Base-by-base conservation (phyloP, 2,888 invertebrate genomes). In the Xanthorhoe designata region DNA sequence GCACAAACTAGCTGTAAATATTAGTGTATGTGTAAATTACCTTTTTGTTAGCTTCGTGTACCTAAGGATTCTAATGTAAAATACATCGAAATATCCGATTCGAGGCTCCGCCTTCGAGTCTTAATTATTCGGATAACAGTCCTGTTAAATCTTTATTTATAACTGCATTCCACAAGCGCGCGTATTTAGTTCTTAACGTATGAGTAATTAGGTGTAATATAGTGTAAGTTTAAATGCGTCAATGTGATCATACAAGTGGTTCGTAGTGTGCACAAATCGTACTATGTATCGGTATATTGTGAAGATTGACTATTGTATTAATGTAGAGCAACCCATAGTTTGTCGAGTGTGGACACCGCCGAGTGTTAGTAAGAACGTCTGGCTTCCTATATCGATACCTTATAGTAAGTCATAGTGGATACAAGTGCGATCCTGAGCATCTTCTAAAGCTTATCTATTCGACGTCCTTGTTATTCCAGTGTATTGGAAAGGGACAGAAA, bases 1-100 rank as follows among this genome's bases (percentile, higher is more conserved):
- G 91, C 92, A 92, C 92, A 91, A 91, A 92, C 88, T 91, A 89
- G 87, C 82, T 93, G 92, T 92, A 92, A 77, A 93, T 93, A 92
- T 87, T 92, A 92, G 92, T 85, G 84, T 89, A 91, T 83, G 80
- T 92, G 91, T 92, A 92, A 87, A 92, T 89, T 90, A 86, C 79
- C 82, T 81, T 85, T 82, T 75, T 63, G 78, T 84, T 89, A 90
- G 87, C 81, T 83, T 86, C 53, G 64, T 68, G 61, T 85, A 42
- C 38, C 38, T 42, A 70, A 84, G 84, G 74, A 84, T 82, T 80
- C 82, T 80, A 80, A 79, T 90, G 88, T 91, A 89, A 87, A 84
- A 88, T 88, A 88, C 91, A 91, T 92, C 90, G 92, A 92, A 92
- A 87, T 85, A 83, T 85, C 84, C 78, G 81, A 86, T 84, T 84